Evolutionary conservation across 2,888 invertebrate species (phyloP).

Genomic region (Tetropium fuscum): DNA sequence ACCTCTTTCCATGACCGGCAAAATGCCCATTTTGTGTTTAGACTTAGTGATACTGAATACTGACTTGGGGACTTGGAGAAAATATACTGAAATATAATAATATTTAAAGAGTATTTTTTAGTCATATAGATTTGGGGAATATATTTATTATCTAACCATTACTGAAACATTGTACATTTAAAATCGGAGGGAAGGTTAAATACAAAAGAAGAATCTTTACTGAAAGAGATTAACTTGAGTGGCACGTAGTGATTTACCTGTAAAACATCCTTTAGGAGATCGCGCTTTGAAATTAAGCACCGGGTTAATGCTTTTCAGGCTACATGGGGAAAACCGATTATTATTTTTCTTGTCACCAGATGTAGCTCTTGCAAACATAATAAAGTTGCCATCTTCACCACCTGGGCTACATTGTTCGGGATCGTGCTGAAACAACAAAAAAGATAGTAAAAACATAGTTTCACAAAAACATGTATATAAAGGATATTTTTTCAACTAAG

Average conservation of each 20-base stretch:
- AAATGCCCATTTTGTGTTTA: too few relatives aligned
- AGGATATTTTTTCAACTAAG: neutral
- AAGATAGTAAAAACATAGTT: too few relatives aligned
- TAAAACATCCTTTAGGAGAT: slow-evolving; percentile 92
- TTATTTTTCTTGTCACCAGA: slow-evolving; percentile 98
- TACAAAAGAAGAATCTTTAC: slow-evolving; percentile 12
- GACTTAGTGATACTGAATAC: too few relatives aligned
- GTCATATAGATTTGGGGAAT: too few relatives aligned
- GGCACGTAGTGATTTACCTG: slow-evolving; percentile 70
- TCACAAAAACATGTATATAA: too few relatives aligned
- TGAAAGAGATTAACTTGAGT: neutral
- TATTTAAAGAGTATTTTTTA: too few relatives aligned
- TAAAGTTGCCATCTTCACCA: slow-evolving; percentile 97
- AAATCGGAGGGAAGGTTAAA: slow-evolving; percentile 10
- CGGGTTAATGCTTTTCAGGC: slow-evolving; percentile 90
- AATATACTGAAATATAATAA: too few relatives aligned
- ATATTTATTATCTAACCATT: too few relatives aligned
- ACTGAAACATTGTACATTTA: neutral
- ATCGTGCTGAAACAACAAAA: slow-evolving; percentile 86
- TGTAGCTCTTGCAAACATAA: slow-evolving; percentile 99
- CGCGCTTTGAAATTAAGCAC: slow-evolving; percentile 93
- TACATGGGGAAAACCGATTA: slow-evolving; percentile 96
- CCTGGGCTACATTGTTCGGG: slow-evolving; percentile 95
- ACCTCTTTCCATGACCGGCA: too few relatives aligned
- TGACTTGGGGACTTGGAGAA: too few relatives aligned